Percentiles rank a stretch among this genome's conserved stretches.
Conservation (phyloP, 2,888 invertebrate species). For the Pyrrhia umbra region DNA sequence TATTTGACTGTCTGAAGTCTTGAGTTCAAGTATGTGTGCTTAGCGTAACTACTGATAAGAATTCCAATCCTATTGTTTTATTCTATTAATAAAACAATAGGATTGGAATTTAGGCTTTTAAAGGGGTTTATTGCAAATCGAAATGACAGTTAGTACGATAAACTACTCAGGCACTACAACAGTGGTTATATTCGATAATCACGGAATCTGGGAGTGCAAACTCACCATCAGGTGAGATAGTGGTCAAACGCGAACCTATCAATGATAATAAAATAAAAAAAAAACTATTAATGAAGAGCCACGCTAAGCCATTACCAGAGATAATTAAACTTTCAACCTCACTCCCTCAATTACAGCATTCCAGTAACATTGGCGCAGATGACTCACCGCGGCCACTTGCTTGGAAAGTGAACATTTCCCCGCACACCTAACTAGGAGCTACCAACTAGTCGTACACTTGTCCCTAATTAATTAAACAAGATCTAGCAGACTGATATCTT, state of each 20-base stretch:
- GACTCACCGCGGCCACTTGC: conserved; percentile 18
- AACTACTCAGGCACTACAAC: not conserved
- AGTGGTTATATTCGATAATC: too few relatives aligned
- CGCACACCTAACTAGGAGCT: conserved; percentile 2
- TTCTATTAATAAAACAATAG: too few relatives aligned
- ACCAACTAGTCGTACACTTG: conserved; percentile 16
- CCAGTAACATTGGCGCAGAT: conserved; percentile 2
- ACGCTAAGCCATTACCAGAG: not conserved
- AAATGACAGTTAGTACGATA: not conserved
- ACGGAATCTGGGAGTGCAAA: too few relatives aligned
- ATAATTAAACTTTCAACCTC: conserved; percentile 14
- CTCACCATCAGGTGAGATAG: too few relatives aligned
- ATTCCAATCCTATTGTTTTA: not conserved
- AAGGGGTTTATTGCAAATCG: not conserved
- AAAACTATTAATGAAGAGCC: not conserved
- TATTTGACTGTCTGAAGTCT: not conserved
- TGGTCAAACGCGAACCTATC: too few relatives aligned
- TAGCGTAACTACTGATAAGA: not conserved
- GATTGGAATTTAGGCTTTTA: too few relatives aligned
- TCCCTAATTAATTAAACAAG: conserved; percentile 51
- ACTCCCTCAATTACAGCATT: conserved; percentile 13
- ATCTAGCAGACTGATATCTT: conserved; percentile 28
- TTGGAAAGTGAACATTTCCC: conserved; percentile 46
- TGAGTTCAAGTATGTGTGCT: not conserved
- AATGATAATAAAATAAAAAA: not conserved